Conservation (phyloP, 1,140 invertebrate species). For the Stegodyphus mimosarum region DNA sequence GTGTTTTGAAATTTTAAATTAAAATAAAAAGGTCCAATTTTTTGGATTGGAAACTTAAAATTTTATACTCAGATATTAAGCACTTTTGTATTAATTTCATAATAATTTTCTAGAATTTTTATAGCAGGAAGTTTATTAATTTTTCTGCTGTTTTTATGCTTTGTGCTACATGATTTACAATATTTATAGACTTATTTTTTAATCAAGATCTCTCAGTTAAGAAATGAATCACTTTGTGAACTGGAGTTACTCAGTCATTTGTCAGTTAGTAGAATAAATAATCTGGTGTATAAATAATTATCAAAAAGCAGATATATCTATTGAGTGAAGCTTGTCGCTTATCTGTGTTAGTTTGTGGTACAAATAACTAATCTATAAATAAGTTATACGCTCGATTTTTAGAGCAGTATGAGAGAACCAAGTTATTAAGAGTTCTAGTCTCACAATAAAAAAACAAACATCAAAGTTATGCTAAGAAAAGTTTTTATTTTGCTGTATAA, state of each 20-base stretch:
- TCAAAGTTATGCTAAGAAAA: slow-evolving; percentile 49
- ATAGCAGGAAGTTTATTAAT: too few relatives aligned
- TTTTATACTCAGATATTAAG: too few relatives aligned
- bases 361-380: neutral
- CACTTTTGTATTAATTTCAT: too few relatives aligned
- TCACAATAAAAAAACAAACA: slow-evolving; percentile 1
- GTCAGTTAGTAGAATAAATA: neutral
- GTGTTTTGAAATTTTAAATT: too few relatives aligned
- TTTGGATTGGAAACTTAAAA: too few relatives aligned
- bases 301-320: neutral
- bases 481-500: slow-evolving; percentile 59
- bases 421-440: slow-evolving; percentile 37
- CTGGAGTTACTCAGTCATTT: neutral
- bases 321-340: slow-evolving; percentile 46
- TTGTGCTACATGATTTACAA: neutral
- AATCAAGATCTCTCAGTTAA: neutral
- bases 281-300: neutral
- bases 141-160: neutral
- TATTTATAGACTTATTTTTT: neutral
- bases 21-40: too few relatives aligned
- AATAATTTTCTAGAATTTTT: too few relatives aligned
- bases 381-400: slow-evolving; percentile 50
- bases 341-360: slow-evolving; percentile 33
- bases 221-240: neutral
- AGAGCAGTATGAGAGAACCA: slow-evolving; percentile 32